Percentiles rank a stretch among this genome's conserved stretches.
Conservation (phyloP, 2,888 invertebrate genomes). For the Germaria angustata region DNA sequence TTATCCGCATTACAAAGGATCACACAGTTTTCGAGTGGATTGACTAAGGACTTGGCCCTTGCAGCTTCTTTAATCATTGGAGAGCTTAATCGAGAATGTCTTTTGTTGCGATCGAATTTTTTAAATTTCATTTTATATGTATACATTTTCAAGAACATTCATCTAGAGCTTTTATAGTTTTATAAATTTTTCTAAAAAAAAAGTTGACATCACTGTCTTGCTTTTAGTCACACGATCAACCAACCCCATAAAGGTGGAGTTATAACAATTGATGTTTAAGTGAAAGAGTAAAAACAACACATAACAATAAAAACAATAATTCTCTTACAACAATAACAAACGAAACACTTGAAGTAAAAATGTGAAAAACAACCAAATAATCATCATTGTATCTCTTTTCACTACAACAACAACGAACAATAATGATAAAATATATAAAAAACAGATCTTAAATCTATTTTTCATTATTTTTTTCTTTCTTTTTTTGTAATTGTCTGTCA, state of each 20-base stretch:
- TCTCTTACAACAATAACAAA: constrained; percentile 10
- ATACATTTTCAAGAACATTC: too few species aligned
- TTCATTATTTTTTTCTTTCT: not conserved
- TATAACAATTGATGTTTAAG: constrained; percentile 31
- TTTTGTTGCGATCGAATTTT: too few species aligned
- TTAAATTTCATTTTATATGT: too few species aligned
- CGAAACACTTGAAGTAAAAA: constrained; percentile 34
- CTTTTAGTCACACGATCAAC: not conserved
- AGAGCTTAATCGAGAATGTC: too few species aligned
- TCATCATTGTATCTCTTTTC: constrained; percentile 48
- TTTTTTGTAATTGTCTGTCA: constrained; percentile 1
- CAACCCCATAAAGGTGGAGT: constrained; percentile 47
- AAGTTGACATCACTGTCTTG: not conserved
- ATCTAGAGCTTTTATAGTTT: too few species aligned
- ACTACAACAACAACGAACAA: not conserved
- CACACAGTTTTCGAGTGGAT: too few species aligned
- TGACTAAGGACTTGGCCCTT: too few species aligned
- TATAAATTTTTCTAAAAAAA: too few species aligned
- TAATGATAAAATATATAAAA: not conserved
- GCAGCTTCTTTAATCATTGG: too few species aligned
- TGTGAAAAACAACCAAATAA: constrained; percentile 13
- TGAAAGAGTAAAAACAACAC: not conserved
- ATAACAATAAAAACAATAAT: not conserved
- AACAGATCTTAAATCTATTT: constrained; percentile 1
- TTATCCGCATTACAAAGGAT: too few species aligned